Percentiles rank a stretch among this genome's conserved stretches.
These are phyloP conservation scores for Vesta saturnalis DNA, from an alignment of 2,888 invertebrate genomes.

Conservation along the genomic window DNA sequence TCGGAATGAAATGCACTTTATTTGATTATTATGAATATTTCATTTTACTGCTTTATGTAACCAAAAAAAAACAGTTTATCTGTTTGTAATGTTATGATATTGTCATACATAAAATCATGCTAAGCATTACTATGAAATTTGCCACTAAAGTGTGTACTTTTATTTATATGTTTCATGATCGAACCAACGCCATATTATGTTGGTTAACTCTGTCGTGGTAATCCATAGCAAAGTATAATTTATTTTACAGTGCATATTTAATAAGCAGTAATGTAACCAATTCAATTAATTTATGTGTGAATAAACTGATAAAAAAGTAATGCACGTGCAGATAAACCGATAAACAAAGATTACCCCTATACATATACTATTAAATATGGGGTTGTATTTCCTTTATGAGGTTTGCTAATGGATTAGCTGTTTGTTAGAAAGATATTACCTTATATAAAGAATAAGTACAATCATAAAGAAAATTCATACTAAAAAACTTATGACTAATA, in stretches of 20 bases:
- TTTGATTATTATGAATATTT: too few species aligned
- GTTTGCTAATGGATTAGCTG: conserved; percentile 35
- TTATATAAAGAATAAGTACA: neutral
- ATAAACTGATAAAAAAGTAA: conserved; percentile 55
- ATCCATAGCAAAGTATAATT: conserved; percentile 58
- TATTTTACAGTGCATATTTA: conserved; percentile 54
- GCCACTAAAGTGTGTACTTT: too few species aligned
- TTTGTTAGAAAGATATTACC: conserved; percentile 11
- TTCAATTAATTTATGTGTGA: conserved; percentile 58
- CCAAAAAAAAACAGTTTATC: too few species aligned
- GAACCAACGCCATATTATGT: conserved; percentile 44
- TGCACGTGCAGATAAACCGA: conserved; percentile 47
- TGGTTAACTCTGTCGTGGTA: conserved; percentile 47
- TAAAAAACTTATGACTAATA: neutral
- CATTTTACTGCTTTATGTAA: too few species aligned
- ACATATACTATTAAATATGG: conserved; percentile 19
- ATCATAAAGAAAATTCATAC: neutral
- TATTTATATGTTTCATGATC: conserved; percentile 47
- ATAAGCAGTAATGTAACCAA: conserved; percentile 52
- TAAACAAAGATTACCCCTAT: conserved; percentile 33
- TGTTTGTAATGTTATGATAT: too few species aligned
- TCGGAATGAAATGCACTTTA: too few species aligned
- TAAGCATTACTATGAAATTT: too few species aligned
- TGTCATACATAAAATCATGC: too few species aligned
- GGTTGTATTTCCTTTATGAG: conserved; percentile 22